Conservation (phyloP, 2,888 invertebrate genomes). For the Chrysotoxum bicinctum region DNA sequence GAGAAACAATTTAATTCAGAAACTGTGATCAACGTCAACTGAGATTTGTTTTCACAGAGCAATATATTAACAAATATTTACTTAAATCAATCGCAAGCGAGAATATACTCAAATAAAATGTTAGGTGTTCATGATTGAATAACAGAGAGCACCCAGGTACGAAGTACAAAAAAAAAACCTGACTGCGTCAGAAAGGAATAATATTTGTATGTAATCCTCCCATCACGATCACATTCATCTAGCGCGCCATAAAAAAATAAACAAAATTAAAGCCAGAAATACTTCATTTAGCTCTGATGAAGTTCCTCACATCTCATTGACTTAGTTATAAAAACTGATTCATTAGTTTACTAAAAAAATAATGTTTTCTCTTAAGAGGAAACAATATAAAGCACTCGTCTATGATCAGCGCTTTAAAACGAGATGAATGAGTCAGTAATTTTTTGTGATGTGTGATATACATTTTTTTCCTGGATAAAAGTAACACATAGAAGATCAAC, state of each 20-base stretch:
- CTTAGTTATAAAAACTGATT: conserved; percentile 46
- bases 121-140: conserved; percentile 21
- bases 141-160: neutral
- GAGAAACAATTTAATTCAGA: conserved; percentile 35
- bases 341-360: conserved; percentile 30
- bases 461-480: conserved; percentile 48
- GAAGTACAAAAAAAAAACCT: neutral
- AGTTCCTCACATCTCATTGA: neutral
- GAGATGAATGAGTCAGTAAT: conserved; percentile 49
- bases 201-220: conserved; percentile 22
- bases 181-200: conserved; percentile 31
- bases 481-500: conserved; percentile 10
- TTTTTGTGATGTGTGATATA: conserved; percentile 21
- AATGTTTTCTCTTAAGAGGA: neutral
- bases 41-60: conserved; percentile 34
- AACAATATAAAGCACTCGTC: neutral
- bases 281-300: conserved; percentile 9
- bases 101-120: conserved; percentile 28
- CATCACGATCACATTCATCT: conserved; percentile 12
- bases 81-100: conserved; percentile 15
- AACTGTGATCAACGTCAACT: conserved; percentile 40
- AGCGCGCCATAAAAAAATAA: conserved; percentile 23
- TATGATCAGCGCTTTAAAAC: conserved; percentile 49
- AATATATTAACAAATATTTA: conserved; percentile 49
- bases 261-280: conserved; percentile 4